Conservation (phyloP, 2,113 vertebrate genomes). For the Pseudonaja textilis region DNA sequence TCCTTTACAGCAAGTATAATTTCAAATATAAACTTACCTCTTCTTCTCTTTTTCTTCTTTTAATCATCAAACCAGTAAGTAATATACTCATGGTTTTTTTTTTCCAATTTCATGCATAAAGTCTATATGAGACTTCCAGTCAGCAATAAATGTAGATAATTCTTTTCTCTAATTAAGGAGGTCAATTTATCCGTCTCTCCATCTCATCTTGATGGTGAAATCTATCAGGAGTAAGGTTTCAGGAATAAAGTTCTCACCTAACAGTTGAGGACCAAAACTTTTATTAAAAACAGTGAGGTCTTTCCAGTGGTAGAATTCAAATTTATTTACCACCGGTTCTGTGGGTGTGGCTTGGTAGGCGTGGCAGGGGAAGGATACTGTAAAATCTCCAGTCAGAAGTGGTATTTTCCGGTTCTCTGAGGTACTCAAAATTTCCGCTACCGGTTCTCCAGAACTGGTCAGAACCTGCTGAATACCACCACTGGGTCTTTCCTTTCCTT, state of each 20-base stretch:
- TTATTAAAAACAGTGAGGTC: not conserved
- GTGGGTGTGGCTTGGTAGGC: too few relatives aligned
- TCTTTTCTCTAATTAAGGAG: not conserved
- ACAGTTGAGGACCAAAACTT: not conserved
- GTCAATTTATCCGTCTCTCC: not conserved
- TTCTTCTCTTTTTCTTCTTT: not conserved
- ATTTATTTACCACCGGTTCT: too few relatives aligned
- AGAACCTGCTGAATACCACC: too few relatives aligned
- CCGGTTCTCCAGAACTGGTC: too few relatives aligned
- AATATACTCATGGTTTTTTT: not conserved
- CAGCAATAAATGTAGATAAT: not conserved
- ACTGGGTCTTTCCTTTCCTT: too few relatives aligned
- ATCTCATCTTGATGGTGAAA: not conserved
- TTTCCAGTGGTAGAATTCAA: not conserved
- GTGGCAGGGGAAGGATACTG: too few relatives aligned
- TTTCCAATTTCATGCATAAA: not conserved
- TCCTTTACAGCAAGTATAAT: not conserved
- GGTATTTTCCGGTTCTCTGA: too few relatives aligned
- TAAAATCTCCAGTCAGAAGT: too few relatives aligned
- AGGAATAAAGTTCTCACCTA: not conserved
- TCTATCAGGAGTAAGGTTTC: not conserved
- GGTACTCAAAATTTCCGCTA: too few relatives aligned
- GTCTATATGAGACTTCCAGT: not conserved
- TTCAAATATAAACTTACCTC: not conserved
- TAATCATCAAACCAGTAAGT: not conserved